phyloP scores from a whole-genome alignment of 2,797 vertebrate species.

The Xenopus petersii region DNA sequence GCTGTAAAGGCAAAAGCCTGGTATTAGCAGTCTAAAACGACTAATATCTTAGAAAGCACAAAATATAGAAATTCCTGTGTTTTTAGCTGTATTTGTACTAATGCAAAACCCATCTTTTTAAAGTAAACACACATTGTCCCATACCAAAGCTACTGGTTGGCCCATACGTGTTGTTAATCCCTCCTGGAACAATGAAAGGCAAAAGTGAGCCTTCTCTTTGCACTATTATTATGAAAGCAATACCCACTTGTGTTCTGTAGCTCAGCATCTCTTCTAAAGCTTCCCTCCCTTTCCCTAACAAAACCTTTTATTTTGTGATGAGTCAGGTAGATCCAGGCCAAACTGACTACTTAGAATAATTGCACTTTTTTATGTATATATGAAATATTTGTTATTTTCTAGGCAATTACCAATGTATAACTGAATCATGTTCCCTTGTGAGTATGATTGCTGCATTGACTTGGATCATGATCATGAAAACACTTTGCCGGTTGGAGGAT shows the following conservation, averaged over 20 bases:
- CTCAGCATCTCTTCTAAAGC: background rate
- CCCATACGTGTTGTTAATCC: background rate
- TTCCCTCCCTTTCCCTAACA: background rate
- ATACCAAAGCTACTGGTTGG: slow-evolving; percentile 8
- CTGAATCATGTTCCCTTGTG: background rate
- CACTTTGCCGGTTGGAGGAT: too few species aligned
- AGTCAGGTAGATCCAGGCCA: slow-evolving; percentile 17
- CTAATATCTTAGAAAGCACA: too few species aligned
- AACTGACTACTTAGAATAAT: slow-evolving; percentile 43
- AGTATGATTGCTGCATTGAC: too few species aligned
- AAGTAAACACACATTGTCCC: background rate
- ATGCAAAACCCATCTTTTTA: background rate
- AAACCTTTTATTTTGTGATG: slow-evolving; percentile 14
- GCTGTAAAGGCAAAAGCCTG: too few species aligned
- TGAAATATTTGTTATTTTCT: background rate
- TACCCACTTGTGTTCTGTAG: background rate
- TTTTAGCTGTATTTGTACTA: too few species aligned
- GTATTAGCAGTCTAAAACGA: too few species aligned
- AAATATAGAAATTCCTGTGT: too few species aligned
- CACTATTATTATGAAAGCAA: slow-evolving; percentile 13
- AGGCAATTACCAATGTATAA: background rate
- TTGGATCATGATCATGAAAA: too few species aligned
- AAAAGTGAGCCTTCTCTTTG: slow-evolving; percentile 2
- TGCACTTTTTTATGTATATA: slow-evolving; percentile 32
- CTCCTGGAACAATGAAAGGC: background rate